These are phyloP conservation scores for Gallinago solitaria DNA, from an alignment of 2,797 vertebrate species.

Conservation along the genomic window DNA sequence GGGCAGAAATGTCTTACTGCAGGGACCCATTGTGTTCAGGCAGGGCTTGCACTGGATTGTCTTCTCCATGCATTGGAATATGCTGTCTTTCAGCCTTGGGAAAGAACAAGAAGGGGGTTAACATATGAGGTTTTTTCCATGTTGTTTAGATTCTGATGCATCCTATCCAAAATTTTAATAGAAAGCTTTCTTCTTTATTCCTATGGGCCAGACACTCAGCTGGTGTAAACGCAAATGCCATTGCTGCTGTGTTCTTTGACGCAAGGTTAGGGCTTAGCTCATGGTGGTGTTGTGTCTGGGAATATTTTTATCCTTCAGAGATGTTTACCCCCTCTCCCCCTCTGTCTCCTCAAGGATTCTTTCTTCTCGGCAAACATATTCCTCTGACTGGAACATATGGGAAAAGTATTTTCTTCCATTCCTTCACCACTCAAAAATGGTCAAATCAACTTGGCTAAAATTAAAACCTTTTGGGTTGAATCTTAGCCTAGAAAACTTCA, in stretches of 20 bases:
- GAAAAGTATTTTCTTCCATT: conserved; percentile 64
- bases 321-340: neutral
- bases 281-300: conserved; percentile 57
- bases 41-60: neutral
- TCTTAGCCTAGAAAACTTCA: conserved; percentile 66
- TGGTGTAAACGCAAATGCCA: conserved; percentile 43
- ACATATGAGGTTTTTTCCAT: neutral
- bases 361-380: conserved; percentile 35
- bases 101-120: neutral
- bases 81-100: neutral
- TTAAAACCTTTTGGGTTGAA: conserved; percentile 71
- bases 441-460: conserved; percentile 60
- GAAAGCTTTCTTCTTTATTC: conserved; percentile 35
- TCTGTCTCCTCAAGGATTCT: conserved; percentile 25
- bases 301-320: conserved; percentile 65
- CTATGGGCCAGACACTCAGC: conserved; percentile 52
- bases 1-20: neutral
- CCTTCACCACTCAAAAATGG: conserved; percentile 52
- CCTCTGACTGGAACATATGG: conserved; percentile 56
- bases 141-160: conserved; percentile 2
- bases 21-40: rapidly evolving
- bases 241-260: conserved; percentile 41
- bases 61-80: neutral
- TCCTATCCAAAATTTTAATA: conserved; percentile 45
- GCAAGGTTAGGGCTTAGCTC: conserved; percentile 49